Conservation (phyloP, 2,113 vertebrate species). For the Silurus meridionalis region DNA sequence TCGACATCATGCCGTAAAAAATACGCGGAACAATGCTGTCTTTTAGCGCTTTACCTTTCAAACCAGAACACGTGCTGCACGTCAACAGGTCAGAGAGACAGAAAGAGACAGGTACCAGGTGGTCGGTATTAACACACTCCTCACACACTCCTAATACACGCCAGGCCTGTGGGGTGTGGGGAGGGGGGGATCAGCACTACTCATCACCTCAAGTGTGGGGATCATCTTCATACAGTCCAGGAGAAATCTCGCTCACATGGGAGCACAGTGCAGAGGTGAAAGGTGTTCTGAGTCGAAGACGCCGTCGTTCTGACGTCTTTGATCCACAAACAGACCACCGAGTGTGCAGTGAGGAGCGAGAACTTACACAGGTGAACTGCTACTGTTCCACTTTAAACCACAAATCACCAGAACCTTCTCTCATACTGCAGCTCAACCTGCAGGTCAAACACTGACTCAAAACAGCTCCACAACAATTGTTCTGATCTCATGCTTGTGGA, state of each 20-base stretch:
- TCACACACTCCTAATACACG: slow-evolving; percentile 35
- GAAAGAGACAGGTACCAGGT: slow-evolving; percentile 29
- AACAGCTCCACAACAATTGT: not conserved
- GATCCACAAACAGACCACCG: slow-evolving; percentile 36
- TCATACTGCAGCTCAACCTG: not conserved
- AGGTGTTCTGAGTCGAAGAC: slow-evolving; percentile 29
- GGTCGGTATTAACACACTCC: slow-evolving; percentile 41
- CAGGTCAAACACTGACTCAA: slow-evolving; percentile 1
- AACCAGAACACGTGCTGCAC: slow-evolving; percentile 32
- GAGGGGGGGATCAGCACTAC: slow-evolving; percentile 16
- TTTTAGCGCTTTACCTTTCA: not conserved
- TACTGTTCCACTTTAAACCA: slow-evolving; percentile 11
- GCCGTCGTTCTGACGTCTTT: not conserved
- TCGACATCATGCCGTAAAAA: not conserved
- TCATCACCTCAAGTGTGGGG: slow-evolving; percentile 44
- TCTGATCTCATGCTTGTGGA: not conserved
- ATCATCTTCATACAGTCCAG: slow-evolving; percentile 29
- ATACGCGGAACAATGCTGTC: not conserved
- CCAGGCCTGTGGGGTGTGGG: slow-evolving; percentile 19
- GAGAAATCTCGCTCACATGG: slow-evolving; percentile 4
- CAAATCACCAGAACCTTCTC: no score
- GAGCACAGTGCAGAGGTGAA: not conserved
- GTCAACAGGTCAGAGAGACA: slow-evolving; percentile 27
- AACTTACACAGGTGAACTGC: slow-evolving; percentile 8
- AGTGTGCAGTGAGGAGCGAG: not conserved